phyloP scores from a whole-genome alignment of 2,888 invertebrate species.

The Mesorhabditis sp. region DNA sequence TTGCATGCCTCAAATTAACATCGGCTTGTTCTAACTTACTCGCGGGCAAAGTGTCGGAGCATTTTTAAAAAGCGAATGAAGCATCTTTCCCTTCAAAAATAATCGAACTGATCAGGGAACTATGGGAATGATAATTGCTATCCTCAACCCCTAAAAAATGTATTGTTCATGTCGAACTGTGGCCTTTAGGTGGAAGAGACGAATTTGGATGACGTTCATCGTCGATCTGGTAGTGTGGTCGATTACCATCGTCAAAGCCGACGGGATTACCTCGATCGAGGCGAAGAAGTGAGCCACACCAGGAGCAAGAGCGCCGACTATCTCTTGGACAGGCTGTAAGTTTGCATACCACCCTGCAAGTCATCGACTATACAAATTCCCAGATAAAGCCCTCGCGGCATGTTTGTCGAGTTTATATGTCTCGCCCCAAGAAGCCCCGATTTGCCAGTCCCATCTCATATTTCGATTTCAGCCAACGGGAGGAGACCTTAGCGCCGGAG shows the following conservation, averaged over 20 bases:
- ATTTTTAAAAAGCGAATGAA: background rate
- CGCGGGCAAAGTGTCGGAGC: slow-evolving; percentile 3
- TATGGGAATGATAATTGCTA: too few relatives aligned
- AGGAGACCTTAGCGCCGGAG: slow-evolving; percentile 55
- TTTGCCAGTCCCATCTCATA: too few relatives aligned
- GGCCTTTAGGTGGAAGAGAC: slow-evolving; percentile 28
- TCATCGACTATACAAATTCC: too few relatives aligned
- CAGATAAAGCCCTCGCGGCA: too few relatives aligned
- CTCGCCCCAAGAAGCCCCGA: too few relatives aligned
- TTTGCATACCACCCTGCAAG: too few relatives aligned
- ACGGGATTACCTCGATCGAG: slow-evolving; percentile 30
- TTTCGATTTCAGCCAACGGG: slow-evolving; percentile 44
- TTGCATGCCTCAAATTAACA: background rate
- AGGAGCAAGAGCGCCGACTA: slow-evolving; percentile 57
- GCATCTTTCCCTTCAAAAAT: too few relatives aligned
- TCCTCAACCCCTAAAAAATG: too few relatives aligned
- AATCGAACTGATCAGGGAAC: too few relatives aligned
- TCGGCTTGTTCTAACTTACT: background rate
- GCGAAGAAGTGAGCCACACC: slow-evolving; percentile 38
- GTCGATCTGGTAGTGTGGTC: slow-evolving; percentile 34
- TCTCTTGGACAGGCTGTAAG: slow-evolving; percentile 54
- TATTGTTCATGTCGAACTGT: too few relatives aligned
- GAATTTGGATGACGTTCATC: slow-evolving; percentile 31
- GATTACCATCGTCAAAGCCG: slow-evolving; percentile 42
- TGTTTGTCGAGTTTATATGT: too few relatives aligned